Conservation (phyloP, 1,140 invertebrate species). For the Orchesella cincta region DNA sequence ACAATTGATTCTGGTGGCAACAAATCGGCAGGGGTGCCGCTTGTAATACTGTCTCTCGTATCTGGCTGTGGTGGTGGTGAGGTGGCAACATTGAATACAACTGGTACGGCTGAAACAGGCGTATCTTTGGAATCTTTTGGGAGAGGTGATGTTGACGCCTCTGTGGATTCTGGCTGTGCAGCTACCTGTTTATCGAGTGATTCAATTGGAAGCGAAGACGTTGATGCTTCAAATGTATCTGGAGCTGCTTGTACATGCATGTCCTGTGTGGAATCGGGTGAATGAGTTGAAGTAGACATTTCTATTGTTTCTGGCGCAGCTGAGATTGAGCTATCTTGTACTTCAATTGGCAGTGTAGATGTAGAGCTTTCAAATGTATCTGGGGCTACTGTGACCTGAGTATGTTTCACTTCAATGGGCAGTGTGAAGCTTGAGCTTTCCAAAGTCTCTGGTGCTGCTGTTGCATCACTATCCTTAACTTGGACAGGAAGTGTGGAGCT, state of each 20-base stretch:
- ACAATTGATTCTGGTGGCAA: background rate
- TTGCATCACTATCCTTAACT: background rate
- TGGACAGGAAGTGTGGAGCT: background rate
- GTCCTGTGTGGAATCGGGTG: background rate
- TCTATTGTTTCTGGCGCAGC: background rate
- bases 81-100: background rate
- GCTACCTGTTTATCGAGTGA: background rate
- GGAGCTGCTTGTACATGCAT: constrained; percentile 11
- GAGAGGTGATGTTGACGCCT: background rate
- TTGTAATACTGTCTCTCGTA: background rate
- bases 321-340: background rate
- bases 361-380: constrained; percentile 1
- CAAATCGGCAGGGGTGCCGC: background rate
- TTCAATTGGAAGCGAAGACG: background rate
- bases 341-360: background rate
- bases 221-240: background rate
- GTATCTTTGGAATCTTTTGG: background rate
- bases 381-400: background rate
- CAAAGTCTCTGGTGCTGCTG: background rate
- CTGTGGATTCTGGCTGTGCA: background rate
- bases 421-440: constrained; percentile 1
- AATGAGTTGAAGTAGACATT: background rate
- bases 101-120: background rate
- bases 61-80: background rate
- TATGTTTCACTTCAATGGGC: background rate